Evolutionary conservation across 2,113 vertebrate species (phyloP).

Genomic region (Nasalis larvatus): DNA sequence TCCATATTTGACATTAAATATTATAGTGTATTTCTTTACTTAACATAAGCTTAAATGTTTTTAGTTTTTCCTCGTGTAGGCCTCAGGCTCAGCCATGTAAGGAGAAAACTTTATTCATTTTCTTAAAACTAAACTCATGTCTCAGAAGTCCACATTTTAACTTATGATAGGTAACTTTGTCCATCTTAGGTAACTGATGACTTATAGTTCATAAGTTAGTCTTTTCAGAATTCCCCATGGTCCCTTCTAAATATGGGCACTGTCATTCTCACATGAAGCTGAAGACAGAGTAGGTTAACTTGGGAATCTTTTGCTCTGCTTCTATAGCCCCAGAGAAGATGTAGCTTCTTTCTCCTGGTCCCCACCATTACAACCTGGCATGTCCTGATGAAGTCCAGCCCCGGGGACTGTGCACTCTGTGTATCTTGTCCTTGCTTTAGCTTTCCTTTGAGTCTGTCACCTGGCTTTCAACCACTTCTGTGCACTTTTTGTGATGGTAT

Average conservation of each 20-base stretch:
- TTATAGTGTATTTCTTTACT: background rate
- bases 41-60: background rate
- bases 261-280: background rate
- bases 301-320: background rate
- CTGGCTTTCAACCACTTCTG: background rate
- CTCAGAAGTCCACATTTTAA: background rate
- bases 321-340: background rate
- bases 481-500: background rate
- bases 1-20: conserved; percentile 28
- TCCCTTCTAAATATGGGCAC: background rate
- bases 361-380: fast-evolving
- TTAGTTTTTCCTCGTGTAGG: background rate
- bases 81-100: background rate
- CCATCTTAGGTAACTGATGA: background rate
- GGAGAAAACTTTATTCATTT: background rate
- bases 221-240: background rate
- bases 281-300: background rate
- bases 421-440: background rate
- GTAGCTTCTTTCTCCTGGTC: fast-evolving
- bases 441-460: background rate
- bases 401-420: background rate
- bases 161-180: background rate
- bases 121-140: background rate
- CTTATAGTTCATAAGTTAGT: background rate
- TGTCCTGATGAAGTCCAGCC: background rate